Percentiles rank a stretch among this genome's conserved stretches.
Conservation (phyloP, 2,888 invertebrate genomes). For the Erebia palarica region DNA sequence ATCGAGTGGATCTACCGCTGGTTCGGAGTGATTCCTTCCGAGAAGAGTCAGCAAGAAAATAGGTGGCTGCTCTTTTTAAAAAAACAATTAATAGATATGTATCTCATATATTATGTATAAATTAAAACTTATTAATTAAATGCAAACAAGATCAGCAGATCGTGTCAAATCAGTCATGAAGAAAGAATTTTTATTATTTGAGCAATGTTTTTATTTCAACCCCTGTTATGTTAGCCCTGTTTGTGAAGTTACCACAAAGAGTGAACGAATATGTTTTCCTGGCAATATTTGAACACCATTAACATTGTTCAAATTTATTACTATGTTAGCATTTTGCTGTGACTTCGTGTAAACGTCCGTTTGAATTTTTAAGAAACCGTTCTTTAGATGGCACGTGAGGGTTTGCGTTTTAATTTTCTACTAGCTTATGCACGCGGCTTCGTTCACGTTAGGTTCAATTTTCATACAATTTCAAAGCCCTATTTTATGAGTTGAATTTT, state of each 20-base stretch:
- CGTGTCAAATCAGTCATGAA: background rate
- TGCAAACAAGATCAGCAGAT: background rate
- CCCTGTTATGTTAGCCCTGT: background rate
- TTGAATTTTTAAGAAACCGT: background rate
- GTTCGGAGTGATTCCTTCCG: no score
- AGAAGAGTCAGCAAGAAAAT: no score
- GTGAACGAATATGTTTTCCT: background rate
- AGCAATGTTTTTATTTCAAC: slow-evolving; percentile 9
- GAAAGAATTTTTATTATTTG: background rate
- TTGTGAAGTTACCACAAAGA: background rate
- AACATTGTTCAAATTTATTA: slow-evolving; percentile 10
- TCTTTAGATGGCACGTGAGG: no score
- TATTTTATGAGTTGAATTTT: no score
- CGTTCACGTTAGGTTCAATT: no score
- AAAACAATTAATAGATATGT: no score
- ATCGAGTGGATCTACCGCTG: no score
- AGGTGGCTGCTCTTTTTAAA: no score
- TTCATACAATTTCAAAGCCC: no score
- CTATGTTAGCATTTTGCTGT: background rate
- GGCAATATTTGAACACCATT: slow-evolving; percentile 20
- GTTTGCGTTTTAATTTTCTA: no score
- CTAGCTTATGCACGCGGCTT: no score
- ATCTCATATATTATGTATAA: no score
- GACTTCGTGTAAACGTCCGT: background rate
- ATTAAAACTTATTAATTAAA: background rate